These are phyloP conservation scores for Urocynchramus pylzowi DNA, from an alignment of 2,113 vertebrate species.

Conservation along the genomic window DNA sequence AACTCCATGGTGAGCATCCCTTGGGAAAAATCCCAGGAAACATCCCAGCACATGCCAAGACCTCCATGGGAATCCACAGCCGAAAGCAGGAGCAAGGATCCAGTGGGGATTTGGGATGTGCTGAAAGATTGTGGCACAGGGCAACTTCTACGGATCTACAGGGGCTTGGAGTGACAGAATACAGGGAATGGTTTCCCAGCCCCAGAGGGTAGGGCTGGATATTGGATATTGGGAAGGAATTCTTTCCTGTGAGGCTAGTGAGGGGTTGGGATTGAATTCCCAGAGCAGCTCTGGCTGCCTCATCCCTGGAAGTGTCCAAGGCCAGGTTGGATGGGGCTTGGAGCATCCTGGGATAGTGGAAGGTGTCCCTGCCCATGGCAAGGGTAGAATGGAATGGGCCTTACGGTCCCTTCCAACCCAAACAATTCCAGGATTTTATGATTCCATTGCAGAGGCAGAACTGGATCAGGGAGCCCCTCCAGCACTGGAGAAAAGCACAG, in stretches of 20 bases:
- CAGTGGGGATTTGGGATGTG: accelerated
- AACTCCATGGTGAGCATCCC: background rate
- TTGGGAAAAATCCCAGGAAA: accelerated
- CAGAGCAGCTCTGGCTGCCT: background rate
- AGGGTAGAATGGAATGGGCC: accelerated
- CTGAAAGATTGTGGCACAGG: too few species aligned
- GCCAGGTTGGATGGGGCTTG: accelerated
- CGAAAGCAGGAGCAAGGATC: accelerated
- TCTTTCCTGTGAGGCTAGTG: background rate
- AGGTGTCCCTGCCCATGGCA: background rate
- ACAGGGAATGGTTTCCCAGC: background rate
- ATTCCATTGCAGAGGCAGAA: background rate
- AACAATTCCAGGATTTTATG: background rate
- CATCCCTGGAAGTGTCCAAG: background rate
- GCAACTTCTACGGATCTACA: background rate
- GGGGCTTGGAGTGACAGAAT: background rate
- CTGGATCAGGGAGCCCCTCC: background rate
- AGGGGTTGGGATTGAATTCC: background rate
- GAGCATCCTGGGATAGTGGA: accelerated
- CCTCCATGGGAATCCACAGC: background rate
- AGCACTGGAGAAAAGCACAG: background rate
- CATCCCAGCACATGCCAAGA: accelerated
- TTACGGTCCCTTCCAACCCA: too few species aligned
- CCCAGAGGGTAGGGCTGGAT: background rate
- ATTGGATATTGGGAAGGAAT: background rate